Evolutionary conservation across 2,888 invertebrate species (phyloP).

Genomic region (Gerris lacustris): DNA sequence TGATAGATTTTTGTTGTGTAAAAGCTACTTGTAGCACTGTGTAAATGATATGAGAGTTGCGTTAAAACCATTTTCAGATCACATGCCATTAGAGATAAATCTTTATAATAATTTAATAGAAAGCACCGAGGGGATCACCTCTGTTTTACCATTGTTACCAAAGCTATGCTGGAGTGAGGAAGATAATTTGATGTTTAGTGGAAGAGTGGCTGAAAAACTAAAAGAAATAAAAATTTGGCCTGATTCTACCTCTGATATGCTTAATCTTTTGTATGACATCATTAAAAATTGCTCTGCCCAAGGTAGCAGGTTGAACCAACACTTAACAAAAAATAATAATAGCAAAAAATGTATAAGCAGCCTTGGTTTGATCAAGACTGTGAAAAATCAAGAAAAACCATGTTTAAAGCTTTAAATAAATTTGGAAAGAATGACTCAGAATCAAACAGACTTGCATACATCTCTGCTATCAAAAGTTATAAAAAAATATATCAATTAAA

Average conservation of each 20-base stretch:
- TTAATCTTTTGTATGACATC: slow-evolving; percentile 1
- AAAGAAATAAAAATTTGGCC: neutral
- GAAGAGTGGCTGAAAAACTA: neutral
- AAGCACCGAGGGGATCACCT: neutral
- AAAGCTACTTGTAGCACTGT: neutral
- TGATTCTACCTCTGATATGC: neutral
- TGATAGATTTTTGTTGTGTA: neutral
- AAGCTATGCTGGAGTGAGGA: neutral
- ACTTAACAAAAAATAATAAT: neutral
- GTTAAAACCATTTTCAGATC: neutral
- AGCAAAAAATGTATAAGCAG: neutral
- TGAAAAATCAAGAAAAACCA: neutral
- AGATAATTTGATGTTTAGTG: neutral
- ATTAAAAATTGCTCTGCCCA: neutral
- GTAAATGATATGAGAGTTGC: neutral
- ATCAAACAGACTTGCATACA: neutral
- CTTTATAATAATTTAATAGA: neutral
- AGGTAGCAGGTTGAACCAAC: neutral
- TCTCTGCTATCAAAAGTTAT: neutral
- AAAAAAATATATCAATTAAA: neutral
- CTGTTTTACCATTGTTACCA: neutral
- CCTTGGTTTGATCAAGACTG: neutral
- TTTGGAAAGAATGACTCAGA: neutral
- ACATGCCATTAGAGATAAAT: neutral
- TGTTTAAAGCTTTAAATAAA: neutral